phyloP scores from a whole-genome alignment of 2,113 vertebrate genomes.

The Rhegmatorhina hoffmannsi region DNA sequence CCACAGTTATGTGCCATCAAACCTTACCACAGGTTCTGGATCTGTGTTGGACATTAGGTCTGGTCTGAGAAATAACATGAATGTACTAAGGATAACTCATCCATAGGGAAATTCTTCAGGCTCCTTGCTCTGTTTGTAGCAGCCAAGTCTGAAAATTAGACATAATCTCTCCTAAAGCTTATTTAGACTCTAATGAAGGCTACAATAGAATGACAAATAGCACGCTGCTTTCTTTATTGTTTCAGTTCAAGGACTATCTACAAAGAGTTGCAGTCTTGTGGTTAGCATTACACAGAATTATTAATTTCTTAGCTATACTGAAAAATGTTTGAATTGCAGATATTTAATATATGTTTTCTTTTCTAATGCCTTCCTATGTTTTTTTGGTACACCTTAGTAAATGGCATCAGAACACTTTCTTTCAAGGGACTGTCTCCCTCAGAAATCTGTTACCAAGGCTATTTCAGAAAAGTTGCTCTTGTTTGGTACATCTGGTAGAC shows the following conservation, averaged over 20 bases:
- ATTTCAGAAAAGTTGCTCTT: conserved; percentile 36
- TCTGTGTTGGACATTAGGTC: neutral
- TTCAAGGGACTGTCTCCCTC: neutral
- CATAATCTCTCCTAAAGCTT: neutral
- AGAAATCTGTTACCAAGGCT: conserved; percentile 48
- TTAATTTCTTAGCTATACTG: conserved; percentile 29
- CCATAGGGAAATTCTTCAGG: neutral
- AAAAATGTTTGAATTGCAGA: conserved; percentile 28
- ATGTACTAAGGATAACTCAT: neutral
- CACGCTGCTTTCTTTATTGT: conserved; percentile 7
- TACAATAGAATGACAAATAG: neutral
- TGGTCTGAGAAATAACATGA: neutral
- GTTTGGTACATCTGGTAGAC: neutral
- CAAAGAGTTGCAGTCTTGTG: conserved; percentile 6
- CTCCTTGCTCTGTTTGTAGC: neutral
- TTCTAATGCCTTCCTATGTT: neutral
- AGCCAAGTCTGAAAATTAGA: conserved; percentile 9
- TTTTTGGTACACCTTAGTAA: neutral
- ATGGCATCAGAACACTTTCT: neutral
- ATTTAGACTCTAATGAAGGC: neutral
- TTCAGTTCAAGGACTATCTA: conserved; percentile 47
- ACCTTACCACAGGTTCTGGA: neutral
- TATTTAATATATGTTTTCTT: conserved; percentile 40
- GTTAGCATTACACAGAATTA: conserved; percentile 24
- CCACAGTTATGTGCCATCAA: neutral